Evolutionary conservation across 2,888 invertebrate species (phyloP).

Genomic region (Plemyria rubiginata): DNA sequence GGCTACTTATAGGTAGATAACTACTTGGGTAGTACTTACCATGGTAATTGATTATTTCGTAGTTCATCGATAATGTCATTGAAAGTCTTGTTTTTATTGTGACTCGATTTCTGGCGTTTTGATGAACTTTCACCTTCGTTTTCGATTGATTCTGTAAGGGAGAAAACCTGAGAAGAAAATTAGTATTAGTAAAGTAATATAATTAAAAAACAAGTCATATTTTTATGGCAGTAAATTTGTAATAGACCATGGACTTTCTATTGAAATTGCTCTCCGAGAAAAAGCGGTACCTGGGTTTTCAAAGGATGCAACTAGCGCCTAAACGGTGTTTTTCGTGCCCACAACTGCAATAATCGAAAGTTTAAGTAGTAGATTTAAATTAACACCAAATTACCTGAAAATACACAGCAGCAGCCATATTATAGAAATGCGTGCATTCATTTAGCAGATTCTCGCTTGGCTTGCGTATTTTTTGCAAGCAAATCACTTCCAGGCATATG

Average conservation of each 20-base stretch:
- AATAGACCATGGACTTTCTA: background rate
- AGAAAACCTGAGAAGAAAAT: constrained; percentile 48
- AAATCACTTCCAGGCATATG: constrained; percentile 63
- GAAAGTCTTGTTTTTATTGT: constrained; percentile 66
- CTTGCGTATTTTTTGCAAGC: constrained; percentile 62
- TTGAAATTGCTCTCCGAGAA: background rate
- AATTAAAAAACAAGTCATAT: too few species aligned
- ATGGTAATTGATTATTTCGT: constrained; percentile 64
- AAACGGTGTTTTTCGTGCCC: background rate
- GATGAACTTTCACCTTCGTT: constrained; percentile 49
- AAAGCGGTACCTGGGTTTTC: too few species aligned
- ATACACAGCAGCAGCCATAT: constrained; percentile 66
- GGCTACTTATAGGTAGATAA: background rate
- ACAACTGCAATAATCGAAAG: background rate
- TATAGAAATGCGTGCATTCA: constrained; percentile 56
- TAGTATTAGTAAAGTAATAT: too few species aligned
- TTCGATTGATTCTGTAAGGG: constrained; percentile 41
- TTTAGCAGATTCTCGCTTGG: constrained; percentile 52
- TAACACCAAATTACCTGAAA: constrained; percentile 60
- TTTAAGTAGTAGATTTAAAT: background rate
- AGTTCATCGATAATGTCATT: constrained; percentile 67
- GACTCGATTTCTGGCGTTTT: constrained; percentile 61
- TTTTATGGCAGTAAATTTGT: too few species aligned
- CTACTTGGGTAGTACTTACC: constrained; percentile 62
- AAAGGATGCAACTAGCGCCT: too few species aligned